These are phyloP conservation scores for Lymantria dispar DNA, from an alignment of 2,888 invertebrate species.

Conservation along the genomic window DNA sequence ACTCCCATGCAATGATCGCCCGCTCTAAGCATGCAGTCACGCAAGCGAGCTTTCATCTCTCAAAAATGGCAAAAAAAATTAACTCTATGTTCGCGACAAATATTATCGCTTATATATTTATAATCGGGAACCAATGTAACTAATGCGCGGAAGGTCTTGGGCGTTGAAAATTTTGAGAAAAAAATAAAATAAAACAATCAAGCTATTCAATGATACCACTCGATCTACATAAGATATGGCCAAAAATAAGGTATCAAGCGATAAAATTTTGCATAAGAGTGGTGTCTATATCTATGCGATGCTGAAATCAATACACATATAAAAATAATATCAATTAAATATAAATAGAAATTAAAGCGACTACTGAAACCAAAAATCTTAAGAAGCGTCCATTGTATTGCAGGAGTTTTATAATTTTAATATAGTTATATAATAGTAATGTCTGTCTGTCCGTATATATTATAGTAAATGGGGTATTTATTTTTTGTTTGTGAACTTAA, in stretches of 20 bases:
- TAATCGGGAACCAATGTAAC: slow-evolving; percentile 56
- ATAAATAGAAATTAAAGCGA: slow-evolving; percentile 64
- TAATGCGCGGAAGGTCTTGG: slow-evolving; percentile 76
- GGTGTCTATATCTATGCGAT: slow-evolving; percentile 64
- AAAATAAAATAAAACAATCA: slow-evolving; percentile 43
- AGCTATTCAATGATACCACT: slow-evolving; percentile 52
- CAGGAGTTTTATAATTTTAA: neutral
- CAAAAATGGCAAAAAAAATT: slow-evolving; percentile 59
- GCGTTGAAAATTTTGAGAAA: slow-evolving; percentile 59
- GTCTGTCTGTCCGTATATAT: slow-evolving; percentile 18
- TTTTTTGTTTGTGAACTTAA: slow-evolving; percentile 30
- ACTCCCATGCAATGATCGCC: slow-evolving; percentile 45
- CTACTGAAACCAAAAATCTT: slow-evolving; percentile 63
- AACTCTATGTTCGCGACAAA: slow-evolving; percentile 48
- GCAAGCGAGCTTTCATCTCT: slow-evolving; percentile 49
- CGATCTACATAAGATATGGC: slow-evolving; percentile 59
- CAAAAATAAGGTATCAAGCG: slow-evolving; percentile 62
- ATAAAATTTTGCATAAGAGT: slow-evolving; percentile 60
- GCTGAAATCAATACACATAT: slow-evolving; percentile 72
- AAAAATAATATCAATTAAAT: slow-evolving; percentile 55
- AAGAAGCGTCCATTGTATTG: slow-evolving; percentile 57
- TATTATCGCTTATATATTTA: slow-evolving; percentile 40
- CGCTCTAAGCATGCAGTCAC: slow-evolving; percentile 56
- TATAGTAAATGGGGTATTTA: slow-evolving; percentile 10
- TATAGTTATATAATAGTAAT: neutral